A percentile compares a stretch with the other conserved stretches of the same genome.
Evolutionary conservation across 1,140 invertebrate species (phyloP).

Genomic region (Plutomurus gul): DNA sequence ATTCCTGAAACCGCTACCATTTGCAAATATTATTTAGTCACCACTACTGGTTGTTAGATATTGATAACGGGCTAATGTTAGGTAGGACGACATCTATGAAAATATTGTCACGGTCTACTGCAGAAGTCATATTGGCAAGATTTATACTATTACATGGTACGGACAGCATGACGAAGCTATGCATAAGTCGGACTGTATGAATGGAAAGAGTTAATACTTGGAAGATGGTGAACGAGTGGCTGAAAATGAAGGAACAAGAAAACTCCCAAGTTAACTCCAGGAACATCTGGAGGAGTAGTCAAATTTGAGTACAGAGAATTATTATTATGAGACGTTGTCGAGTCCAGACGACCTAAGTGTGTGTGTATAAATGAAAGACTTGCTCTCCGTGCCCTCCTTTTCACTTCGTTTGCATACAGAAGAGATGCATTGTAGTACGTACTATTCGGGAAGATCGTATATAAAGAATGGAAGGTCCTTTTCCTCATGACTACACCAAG

Average conservation of each 20-base stretch:
- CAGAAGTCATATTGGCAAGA: no score
- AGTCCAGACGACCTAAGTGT: background rate
- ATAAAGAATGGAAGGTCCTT: no score
- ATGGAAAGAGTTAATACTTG: background rate
- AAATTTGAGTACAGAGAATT: slow-evolving; percentile 28
- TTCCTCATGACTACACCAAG: no score
- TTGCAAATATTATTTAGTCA: no score
- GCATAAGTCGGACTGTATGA: background rate
- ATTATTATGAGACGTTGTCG: slow-evolving; percentile 21
- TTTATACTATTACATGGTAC: background rate
- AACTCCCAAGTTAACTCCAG: slow-evolving; percentile 8
- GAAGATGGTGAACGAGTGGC: background rate
- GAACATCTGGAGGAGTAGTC: slow-evolving; percentile 13
- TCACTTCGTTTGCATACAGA: background rate
- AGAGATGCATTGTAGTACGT: background rate
- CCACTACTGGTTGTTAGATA: no score
- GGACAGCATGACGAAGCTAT: background rate
- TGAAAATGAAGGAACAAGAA: slow-evolving; percentile 3
- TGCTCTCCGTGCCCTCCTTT: background rate
- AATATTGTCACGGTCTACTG: no score
- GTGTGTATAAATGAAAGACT: no score
- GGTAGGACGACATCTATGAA: no score
- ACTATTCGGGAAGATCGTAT: no score
- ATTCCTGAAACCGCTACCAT: no score
- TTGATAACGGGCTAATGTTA: no score